Base-by-base conservation (phyloP, 2,113 vertebrate species). In the Catharus minimus region DNA sequence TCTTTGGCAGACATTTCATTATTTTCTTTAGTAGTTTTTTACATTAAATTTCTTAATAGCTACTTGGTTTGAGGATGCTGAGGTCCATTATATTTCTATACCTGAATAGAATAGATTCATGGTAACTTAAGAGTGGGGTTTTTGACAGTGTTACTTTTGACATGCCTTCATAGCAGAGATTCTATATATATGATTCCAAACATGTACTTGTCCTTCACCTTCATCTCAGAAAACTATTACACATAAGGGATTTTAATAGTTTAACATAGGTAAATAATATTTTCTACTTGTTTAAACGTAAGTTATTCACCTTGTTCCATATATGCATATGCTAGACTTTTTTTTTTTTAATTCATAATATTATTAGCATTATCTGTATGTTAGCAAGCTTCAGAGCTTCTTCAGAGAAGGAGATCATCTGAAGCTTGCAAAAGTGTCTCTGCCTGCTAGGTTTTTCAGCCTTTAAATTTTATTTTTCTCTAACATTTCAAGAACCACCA, bases 191-290 rank as follows among this genome's bases (percentile, higher is more conserved):
- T 4, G 4, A 61, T 62, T 77, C 28, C 43, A 81, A 67, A 52
- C 5, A 81, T 1, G 0, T 1, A 10, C 3, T 66, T 55, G 17
- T n/a, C 26, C 71, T 74, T 7, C n/a, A 36, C 6, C 5, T 62
- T 64, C n/a, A 36, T 23, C 30, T 49, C 47, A 74, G 7, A 67
- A 81, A 90, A 52, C 23, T 77, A 8, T 50, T 86, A 55, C 52
- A 62, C 56, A 78, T 4, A 78, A 88, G 7, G 8, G 1, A 62
- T 80, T 90, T 66, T 39, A 36, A 60, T 32, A 53, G 9, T 44
- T 88, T 66, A 22, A 52, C 4, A 16, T 4, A 50, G 1, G 1
- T 49, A 69, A 89, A 44, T 8, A 39, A 1, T 55, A 71, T 71
- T 64, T 88, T 74, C 15, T 60, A 26, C 6, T 87, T 72, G 7